Evolutionary conservation across 1,140 invertebrate genomes (phyloP).

Genomic region (Danaus plexippus): DNA sequence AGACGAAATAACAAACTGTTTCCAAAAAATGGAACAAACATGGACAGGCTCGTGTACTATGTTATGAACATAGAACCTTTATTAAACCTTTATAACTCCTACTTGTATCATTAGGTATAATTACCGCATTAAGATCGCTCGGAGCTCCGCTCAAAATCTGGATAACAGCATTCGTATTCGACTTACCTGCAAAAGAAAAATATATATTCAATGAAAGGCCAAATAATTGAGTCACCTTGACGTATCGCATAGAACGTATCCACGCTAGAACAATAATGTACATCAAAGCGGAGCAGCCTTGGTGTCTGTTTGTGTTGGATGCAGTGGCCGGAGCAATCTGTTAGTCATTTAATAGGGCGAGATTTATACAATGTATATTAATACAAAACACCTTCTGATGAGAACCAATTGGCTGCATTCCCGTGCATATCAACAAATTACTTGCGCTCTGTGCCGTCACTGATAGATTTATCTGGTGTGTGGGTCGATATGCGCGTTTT

Average conservation of each 20-base stretch:
- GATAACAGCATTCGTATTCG: background rate
- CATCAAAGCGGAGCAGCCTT: conserved; percentile 23
- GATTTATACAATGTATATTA: conserved; percentile 32
- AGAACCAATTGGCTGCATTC: conserved; percentile 42
- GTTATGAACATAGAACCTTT: too few species aligned
- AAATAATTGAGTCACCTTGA: conserved; percentile 3
- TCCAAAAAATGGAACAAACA: conserved; percentile 2
- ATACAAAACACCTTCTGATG: conserved; percentile 38
- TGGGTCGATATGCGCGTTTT: conserved; percentile 33
- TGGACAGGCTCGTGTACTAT: background rate
- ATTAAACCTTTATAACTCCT: too few species aligned
- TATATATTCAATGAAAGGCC: conserved; percentile 8
- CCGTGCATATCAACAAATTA: conserved; percentile 44
- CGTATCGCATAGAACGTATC: conserved; percentile 5
- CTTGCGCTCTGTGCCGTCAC: conserved; percentile 26
- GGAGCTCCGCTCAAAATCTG: too few species aligned
- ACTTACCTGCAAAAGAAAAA: conserved; percentile 23
- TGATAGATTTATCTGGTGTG: conserved; percentile 48
- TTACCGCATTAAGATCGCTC: background rate
- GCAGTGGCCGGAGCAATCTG: conserved; percentile 21
- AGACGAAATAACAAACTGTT: conserved; percentile 47
- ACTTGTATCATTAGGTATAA: too few species aligned
- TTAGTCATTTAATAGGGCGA: conserved; percentile 30
- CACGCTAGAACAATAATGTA: background rate
- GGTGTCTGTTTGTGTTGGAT: conserved; percentile 37